Percentiles rank a stretch among this genome's conserved stretches.
Evolutionary conservation across 2,797 vertebrate species (phyloP).

Genomic region (Halcyon chelicuti): DNA sequence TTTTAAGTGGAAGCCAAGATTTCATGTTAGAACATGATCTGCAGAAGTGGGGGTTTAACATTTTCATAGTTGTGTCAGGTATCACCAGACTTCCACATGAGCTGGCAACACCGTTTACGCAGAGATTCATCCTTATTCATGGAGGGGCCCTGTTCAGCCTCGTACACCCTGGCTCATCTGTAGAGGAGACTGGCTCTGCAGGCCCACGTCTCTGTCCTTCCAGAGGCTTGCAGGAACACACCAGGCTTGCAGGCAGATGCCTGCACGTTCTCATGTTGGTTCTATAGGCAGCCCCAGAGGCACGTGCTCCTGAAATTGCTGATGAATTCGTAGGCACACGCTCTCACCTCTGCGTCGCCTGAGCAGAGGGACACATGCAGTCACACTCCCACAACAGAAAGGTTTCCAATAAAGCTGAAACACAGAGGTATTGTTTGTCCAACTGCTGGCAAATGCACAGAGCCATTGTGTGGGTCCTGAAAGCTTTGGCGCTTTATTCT

Average conservation of each 20-base stretch:
- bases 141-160: background rate
- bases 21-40: background rate
- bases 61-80: background rate
- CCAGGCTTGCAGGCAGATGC: background rate
- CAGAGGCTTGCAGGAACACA: background rate
- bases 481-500: constrained; percentile 72
- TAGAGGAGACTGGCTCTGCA: background rate
- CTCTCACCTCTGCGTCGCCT: background rate
- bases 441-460: constrained; percentile 56
- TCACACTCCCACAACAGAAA: constrained; percentile 53
- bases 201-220: background rate
- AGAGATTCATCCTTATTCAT: background rate
- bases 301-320: constrained; percentile 18
- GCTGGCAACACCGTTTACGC: background rate
- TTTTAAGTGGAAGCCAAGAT: constrained; percentile 16
- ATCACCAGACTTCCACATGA: background rate
- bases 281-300: background rate
- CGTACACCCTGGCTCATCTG: background rate
- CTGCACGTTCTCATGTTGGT: background rate
- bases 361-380: background rate
- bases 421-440: constrained; percentile 67
- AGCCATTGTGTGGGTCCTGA: constrained; percentile 69
- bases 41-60: background rate
- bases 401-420: constrained; percentile 71
- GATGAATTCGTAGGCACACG: background rate